Conservation (phyloP, 1,140 invertebrate species). For the Armadillidium nasatum region DNA sequence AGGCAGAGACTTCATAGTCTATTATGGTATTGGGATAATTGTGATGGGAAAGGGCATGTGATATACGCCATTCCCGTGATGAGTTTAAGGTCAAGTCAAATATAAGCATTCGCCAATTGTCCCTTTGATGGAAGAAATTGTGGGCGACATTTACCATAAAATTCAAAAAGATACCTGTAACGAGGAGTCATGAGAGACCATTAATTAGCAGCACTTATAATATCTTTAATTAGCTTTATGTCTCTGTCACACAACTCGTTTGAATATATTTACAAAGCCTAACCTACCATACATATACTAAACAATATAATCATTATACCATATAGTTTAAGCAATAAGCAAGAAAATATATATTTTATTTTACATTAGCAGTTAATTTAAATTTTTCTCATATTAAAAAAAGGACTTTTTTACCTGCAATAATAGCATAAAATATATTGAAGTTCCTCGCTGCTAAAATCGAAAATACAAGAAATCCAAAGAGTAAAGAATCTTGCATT, state of each 20-base stretch:
- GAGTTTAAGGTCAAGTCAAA: conserved; percentile 65
- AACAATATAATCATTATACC: too few relatives aligned
- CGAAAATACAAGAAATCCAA: not conserved
- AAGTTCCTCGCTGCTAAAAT: not conserved
- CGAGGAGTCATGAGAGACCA: too few relatives aligned
- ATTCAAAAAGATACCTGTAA: conserved; percentile 13
- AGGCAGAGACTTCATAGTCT: conserved; percentile 65
- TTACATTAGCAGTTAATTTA: too few relatives aligned
- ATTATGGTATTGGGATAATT: conserved; percentile 66
- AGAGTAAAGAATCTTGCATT: conserved; percentile 43
- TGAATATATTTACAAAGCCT: too few relatives aligned
- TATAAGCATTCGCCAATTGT: conserved; percentile 76
- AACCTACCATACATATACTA: too few relatives aligned
- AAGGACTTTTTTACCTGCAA: not conserved
- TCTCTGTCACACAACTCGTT: too few relatives aligned
- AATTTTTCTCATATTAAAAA: too few relatives aligned
- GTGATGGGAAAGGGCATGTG: conserved; percentile 72
- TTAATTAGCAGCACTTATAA: too few relatives aligned
- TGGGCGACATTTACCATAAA: conserved; percentile 56
- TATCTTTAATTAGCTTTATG: too few relatives aligned
- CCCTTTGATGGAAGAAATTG: conserved; percentile 73
- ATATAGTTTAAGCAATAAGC: too few relatives aligned
- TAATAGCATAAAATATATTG: not conserved
- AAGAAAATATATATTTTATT: too few relatives aligned
- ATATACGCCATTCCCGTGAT: conserved; percentile 67